Percentiles rank a stretch among this genome's conserved stretches.
phyloP scores from a whole-genome alignment of 2,113 vertebrate species.

The Chaetodon trifascialis region DNA sequence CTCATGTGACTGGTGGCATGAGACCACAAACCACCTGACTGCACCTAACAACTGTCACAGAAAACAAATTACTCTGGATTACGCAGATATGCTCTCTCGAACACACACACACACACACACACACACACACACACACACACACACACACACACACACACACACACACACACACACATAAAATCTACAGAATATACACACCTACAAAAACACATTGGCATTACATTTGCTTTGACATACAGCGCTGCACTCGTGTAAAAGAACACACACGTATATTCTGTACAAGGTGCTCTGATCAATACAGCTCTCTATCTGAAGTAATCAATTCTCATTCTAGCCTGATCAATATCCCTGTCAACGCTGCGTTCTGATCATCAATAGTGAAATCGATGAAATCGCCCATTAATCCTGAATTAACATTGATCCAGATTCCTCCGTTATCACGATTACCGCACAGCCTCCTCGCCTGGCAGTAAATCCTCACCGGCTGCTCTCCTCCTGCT shows the following conservation, averaged over 20 bases:
- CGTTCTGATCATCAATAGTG: conserved; percentile 61
- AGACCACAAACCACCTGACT: conserved; percentile 60
- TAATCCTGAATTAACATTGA: conserved; percentile 71
- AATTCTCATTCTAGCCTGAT: conserved; percentile 62
- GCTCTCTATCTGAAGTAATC: conserved; percentile 53
- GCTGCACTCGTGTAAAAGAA: not conserved
- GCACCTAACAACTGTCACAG: conserved; percentile 60
- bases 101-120: not conserved
- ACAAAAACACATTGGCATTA: not conserved
- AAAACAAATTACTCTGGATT: conserved; percentile 52
- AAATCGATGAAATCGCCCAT: conserved; percentile 60
- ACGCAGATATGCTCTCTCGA: conserved; percentile 4
- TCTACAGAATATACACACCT: not conserved
- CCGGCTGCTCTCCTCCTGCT: not conserved
- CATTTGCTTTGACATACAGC: not conserved
- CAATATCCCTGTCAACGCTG: conserved; percentile 48
- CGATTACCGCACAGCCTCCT: conserved; percentile 12
- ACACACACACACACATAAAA: not conserved
- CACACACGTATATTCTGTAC: conserved; percentile 6
- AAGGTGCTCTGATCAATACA: conserved; percentile 38
- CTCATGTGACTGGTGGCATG: conserved; percentile 59
- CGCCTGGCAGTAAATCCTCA: conserved; percentile 16
- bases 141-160: not conserved
- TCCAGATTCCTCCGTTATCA: conserved; percentile 14
- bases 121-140: conserved; percentile 1